A percentile compares a stretch with the other conserved stretches of the same genome.
phyloP scores from a whole-genome alignment of 2,113 vertebrate genomes.

The Bucco capensis region DNA sequence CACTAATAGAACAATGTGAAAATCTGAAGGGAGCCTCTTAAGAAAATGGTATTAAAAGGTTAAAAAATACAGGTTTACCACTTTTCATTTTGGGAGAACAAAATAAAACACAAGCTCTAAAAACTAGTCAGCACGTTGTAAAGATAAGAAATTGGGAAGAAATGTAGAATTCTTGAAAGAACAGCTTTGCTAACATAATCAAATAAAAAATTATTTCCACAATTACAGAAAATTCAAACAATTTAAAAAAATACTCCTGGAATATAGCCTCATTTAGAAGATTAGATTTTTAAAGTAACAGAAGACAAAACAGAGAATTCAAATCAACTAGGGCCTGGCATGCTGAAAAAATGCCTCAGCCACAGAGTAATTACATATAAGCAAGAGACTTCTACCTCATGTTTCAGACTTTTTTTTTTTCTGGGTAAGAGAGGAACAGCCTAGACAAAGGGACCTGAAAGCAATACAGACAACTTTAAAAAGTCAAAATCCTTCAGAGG shows the following conservation, averaged over 20 bases:
- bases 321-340: too few relatives aligned
- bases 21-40: background rate
- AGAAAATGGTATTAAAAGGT: background rate
- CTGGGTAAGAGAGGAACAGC: background rate
- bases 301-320: background rate
- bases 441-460: background rate
- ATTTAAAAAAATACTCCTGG: background rate
- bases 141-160: background rate
- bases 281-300: background rate
- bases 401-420: background rate
- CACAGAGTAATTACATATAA: background rate
- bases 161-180: background rate
- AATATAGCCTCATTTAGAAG: background rate
- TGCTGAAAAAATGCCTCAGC: background rate
- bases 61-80: background rate
- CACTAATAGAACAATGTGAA: background rate
- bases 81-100: background rate
- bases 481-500: background rate
- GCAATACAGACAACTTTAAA: background rate
- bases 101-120: background rate
- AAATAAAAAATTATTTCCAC: background rate
- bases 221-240: background rate
- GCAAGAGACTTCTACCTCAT: background rate
- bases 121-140: background rate
- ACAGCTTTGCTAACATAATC: background rate